Evolutionary conservation across 1,140 invertebrate genomes (phyloP).

Genomic region (Dreissena polymorpha): DNA sequence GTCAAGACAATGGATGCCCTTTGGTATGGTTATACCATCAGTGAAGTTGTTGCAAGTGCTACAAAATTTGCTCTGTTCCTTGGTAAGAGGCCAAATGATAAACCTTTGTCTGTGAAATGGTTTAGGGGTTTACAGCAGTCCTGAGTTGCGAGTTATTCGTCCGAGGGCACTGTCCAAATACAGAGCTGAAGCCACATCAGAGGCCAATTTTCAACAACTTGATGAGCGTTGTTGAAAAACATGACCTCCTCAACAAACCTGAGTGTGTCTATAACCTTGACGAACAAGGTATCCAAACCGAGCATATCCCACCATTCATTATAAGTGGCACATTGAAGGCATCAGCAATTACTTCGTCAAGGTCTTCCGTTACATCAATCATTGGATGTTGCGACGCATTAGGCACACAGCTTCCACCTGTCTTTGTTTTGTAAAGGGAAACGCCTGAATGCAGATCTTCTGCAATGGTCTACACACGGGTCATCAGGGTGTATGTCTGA

Average conservation of each 20-base stretch:
- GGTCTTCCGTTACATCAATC: neutral
- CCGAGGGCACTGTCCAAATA: constrained; percentile 8
- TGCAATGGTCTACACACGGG: neutral
- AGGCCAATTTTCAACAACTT: constrained; percentile 15
- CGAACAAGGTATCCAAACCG: constrained; percentile 22
- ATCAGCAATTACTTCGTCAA: constrained; percentile 9
- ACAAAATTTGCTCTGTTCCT: constrained; percentile 13
- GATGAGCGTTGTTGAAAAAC: neutral
- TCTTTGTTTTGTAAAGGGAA: constrained; percentile 16
- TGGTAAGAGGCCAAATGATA: neutral
- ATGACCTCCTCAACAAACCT: constrained; percentile 22
- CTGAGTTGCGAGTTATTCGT: constrained; percentile 10
- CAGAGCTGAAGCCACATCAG: constrained; percentile 17
- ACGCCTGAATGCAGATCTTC: neutral
- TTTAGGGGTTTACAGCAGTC: constrained; percentile 15
- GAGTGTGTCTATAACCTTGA: constrained; percentile 11
- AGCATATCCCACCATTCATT: constrained; percentile 7
- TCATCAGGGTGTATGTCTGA: neutral
- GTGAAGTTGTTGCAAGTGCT: constrained; percentile 5
- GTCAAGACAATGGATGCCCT: constrained; percentile 22
- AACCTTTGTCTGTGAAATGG: constrained; percentile 13
- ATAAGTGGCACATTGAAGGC: neutral
- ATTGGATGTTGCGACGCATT: neutral
- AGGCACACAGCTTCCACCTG: constrained; percentile 20
- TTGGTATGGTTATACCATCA: constrained; percentile 14